phyloP scores from a whole-genome alignment of 2,113 vertebrate genomes.

The Taxidea taxus region DNA sequence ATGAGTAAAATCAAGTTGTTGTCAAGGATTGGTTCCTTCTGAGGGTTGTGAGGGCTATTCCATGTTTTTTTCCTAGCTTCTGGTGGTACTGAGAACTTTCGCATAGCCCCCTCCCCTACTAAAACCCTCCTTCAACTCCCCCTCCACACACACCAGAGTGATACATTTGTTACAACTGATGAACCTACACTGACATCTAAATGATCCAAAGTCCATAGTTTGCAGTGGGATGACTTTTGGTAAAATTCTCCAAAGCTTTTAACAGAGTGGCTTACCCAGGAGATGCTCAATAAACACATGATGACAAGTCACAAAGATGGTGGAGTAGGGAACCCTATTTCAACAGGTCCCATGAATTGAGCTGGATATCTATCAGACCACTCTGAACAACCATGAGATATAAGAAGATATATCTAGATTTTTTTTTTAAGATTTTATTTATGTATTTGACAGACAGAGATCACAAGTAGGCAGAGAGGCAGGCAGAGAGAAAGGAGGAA shows the following conservation, averaged over 20 bases:
- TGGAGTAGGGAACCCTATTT: no score
- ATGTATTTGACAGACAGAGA: no score
- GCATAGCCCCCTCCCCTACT: neutral
- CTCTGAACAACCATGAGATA: no score
- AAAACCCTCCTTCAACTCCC: neutral
- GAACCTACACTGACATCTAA: neutral
- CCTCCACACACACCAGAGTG: neutral
- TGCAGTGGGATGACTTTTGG: neutral
- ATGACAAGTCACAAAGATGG: neutral
- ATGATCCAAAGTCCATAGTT: neutral
- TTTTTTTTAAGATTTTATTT: no score
- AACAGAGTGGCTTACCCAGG: neutral
- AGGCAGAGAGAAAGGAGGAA: no score
- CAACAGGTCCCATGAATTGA: no score
- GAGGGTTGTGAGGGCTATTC: neutral
- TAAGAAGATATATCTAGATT: no score
- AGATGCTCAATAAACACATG: neutral
- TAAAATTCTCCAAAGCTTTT: neutral
- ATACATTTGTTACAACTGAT: neutral
- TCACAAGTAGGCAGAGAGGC: no score
- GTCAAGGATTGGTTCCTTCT: neutral
- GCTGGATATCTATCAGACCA: no score
- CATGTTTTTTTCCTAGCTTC: neutral
- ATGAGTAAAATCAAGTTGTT: neutral
- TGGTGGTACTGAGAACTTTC: neutral